Percentiles rank a stretch among this genome's conserved stretches.
Conservation (phyloP, 2,797 vertebrate genomes). For the Streptopelia turtur region DNA sequence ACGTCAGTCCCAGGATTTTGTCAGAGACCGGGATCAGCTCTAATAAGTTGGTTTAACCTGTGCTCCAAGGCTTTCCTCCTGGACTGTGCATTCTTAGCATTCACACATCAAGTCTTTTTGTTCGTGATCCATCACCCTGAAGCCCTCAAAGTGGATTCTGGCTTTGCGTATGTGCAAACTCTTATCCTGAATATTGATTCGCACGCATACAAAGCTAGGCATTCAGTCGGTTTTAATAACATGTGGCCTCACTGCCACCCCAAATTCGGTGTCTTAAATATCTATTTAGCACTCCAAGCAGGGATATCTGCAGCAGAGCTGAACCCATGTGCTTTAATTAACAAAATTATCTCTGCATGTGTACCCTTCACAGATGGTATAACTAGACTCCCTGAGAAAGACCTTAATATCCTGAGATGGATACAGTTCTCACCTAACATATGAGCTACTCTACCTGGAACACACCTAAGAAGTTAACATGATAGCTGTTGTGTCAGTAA, state of each 20-base stretch:
- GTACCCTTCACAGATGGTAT: neutral
- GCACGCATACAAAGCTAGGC: neutral
- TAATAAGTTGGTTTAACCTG: neutral
- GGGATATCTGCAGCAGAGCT: neutral
- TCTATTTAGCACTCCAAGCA: neutral
- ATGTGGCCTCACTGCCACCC: neutral
- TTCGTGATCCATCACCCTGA: neutral
- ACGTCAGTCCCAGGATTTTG: neutral
- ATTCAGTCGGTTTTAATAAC: neutral
- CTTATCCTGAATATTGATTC: neutral
- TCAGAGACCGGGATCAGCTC: neutral
- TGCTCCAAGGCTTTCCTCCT: neutral
- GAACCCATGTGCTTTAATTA: neutral
- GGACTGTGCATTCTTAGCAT: neutral
- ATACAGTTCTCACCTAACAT: neutral
- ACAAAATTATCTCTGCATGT: neutral
- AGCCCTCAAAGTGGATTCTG: neutral
- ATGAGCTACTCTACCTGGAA: neutral
- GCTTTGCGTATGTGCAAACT: neutral
- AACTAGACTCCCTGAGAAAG: neutral
- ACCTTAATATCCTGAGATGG: neutral
- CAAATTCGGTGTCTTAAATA: neutral
- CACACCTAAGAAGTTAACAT: neutral
- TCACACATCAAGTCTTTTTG: neutral
- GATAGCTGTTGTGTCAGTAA: neutral